Evolutionary conservation across 2,888 invertebrate genomes (phyloP).

Genomic region (Tetanocera ferruginea): DNA sequence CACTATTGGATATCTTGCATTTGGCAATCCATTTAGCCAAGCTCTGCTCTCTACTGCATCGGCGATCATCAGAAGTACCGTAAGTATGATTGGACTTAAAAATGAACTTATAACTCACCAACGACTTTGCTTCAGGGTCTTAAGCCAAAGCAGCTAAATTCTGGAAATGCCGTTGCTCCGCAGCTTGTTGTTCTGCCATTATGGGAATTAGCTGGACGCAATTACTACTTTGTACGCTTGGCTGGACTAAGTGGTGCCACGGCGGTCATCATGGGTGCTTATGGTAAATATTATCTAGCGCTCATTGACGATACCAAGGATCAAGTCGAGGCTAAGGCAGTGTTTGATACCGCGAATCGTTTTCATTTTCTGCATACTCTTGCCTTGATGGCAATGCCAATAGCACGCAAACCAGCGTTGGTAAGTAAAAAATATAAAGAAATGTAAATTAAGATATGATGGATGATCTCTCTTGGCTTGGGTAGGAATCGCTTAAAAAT

Average conservation of each 20-base stretch:
- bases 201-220: constrained; percentile 57
- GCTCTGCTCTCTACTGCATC: constrained; percentile 56
- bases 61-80: constrained; percentile 55
- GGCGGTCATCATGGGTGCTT: constrained; percentile 90
- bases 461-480: no score
- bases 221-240: constrained; percentile 75
- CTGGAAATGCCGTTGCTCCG: background rate
- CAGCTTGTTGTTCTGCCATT: constrained; percentile 42
- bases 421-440: constrained; percentile 71
- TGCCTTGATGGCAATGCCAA: constrained; percentile 85
- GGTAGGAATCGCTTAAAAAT: no score
- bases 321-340: constrained; percentile 78
- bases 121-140: constrained; percentile 49
- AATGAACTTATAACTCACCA: background rate
- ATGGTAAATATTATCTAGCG: constrained; percentile 81
- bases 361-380: constrained; percentile 90
- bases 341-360: constrained; percentile 89
- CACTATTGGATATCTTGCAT: constrained; percentile 60
- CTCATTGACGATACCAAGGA: constrained; percentile 73
- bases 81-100: constrained; percentile 49
- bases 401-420: constrained; percentile 80
- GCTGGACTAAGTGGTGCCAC: constrained; percentile 86
- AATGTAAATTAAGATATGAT: no score
- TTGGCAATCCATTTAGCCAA: constrained; percentile 66
- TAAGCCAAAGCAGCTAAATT: constrained; percentile 45